A percentile compares a stretch with the other conserved stretches of the same genome.
Conservation (phyloP, 2,888 invertebrate species). For the Erannis defoliaria region DNA sequence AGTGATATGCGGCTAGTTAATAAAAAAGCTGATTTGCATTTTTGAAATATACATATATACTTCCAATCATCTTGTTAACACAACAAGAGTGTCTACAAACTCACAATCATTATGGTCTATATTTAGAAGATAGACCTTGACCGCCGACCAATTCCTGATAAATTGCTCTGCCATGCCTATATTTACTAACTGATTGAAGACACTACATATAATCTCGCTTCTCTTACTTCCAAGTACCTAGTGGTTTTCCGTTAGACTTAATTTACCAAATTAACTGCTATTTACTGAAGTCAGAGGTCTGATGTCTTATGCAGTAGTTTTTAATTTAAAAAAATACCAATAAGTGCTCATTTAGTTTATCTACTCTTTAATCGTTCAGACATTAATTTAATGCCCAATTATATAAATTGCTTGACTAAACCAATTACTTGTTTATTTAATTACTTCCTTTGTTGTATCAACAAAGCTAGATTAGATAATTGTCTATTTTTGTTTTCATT, state of each 20-base stretch:
- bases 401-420: not conserved
- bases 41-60: constrained; percentile 9
- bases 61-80: constrained; percentile 28
- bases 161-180: constrained; percentile 28
- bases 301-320: too few species aligned
- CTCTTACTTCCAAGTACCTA: not conserved
- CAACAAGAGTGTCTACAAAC: constrained; percentile 24
- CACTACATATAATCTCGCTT: constrained; percentile 7
- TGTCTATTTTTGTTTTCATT: not conserved
- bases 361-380: too few species aligned
- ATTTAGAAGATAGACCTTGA: constrained; percentile 35
- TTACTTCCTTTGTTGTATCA: not conserved
- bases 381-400: too few species aligned
- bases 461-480: not conserved
- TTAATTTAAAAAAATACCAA: too few species aligned
- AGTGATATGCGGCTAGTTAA: not conserved
- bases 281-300: too few species aligned
- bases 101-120: constrained; percentile 32
- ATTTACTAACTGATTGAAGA: constrained; percentile 26
- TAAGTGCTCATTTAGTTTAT: too few species aligned
- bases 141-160: constrained; percentile 34
- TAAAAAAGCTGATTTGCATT: constrained; percentile 11
- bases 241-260: not conserved
- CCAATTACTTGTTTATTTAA: not conserved
- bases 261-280: too few species aligned